phyloP scores from a whole-genome alignment of 2,113 vertebrate species.

The Emydura subglobosa region DNA sequence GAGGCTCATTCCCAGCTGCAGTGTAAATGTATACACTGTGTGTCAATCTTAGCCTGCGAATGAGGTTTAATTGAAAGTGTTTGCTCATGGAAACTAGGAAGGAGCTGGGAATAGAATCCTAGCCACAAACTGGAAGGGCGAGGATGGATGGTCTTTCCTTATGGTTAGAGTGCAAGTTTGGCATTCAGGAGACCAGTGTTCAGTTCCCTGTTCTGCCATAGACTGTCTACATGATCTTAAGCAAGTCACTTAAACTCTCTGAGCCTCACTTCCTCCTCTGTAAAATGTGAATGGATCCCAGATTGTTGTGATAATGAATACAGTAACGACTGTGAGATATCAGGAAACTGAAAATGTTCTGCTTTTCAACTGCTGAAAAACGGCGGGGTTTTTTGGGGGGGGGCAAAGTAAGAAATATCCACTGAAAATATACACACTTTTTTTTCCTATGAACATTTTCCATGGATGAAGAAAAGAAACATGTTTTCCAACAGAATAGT shows the following conservation, averaged over 20 bases:
- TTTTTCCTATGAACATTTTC: neutral
- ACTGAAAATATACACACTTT: neutral
- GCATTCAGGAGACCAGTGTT: neutral
- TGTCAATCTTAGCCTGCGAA: neutral
- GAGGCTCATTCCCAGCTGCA: neutral
- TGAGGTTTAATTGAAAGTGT: neutral
- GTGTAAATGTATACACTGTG: neutral
- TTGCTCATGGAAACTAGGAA: neutral
- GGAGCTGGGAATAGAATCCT: neutral
- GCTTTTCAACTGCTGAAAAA: neutral
- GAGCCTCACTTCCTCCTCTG: neutral
- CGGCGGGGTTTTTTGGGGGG: neutral
- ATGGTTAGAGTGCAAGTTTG: neutral
- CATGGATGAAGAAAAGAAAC: neutral
- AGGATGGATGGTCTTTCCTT: neutral
- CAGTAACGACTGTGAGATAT: neutral
- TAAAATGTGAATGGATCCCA: neutral
- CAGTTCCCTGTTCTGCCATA: neutral
- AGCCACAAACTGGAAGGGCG: rapidly evolving
- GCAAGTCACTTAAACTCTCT: neutral
- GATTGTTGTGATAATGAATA: neutral
- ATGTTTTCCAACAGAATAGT: neutral
- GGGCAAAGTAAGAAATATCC: neutral
- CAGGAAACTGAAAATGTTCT: neutral
- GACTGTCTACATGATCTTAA: neutral